Evolutionary conservation across 1,140 invertebrate genomes (phyloP).

Genomic region (Asbolus verrucosus): DNA sequence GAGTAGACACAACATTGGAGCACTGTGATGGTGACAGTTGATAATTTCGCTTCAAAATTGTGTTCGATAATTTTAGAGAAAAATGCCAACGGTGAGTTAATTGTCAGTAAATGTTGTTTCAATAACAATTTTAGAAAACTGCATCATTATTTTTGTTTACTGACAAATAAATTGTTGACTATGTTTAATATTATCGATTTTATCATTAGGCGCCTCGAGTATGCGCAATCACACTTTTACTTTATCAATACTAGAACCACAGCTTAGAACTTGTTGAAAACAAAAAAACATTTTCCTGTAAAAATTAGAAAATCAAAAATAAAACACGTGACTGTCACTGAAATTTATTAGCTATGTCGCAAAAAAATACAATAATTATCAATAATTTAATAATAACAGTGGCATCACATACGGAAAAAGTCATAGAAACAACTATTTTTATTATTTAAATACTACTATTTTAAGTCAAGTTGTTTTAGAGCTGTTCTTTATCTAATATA

Average conservation of each 20-base stretch:
- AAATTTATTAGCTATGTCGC: no score
- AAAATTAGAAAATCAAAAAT: no score
- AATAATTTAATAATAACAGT: no score
- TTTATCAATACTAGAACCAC: slow-evolving; percentile 32
- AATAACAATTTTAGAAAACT: no score
- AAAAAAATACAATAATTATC: no score
- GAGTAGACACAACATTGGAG: slow-evolving; percentile 25
- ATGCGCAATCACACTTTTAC: slow-evolving; percentile 10
- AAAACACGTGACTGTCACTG: no score
- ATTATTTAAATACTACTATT: no score
- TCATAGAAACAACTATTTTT: no score
- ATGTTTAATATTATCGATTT: slow-evolving; percentile 39
- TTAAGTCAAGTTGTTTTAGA: no score
- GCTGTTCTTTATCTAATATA: no score
- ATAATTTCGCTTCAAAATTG: slow-evolving; percentile 60
- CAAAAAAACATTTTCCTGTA: slow-evolving; percentile 13
- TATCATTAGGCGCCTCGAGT: not conserved
- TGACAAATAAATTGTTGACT: slow-evolving; percentile 26
- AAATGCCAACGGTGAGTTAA: slow-evolving; percentile 55
- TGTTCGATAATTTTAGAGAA: slow-evolving; percentile 53
- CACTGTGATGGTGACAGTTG: slow-evolving; percentile 55
- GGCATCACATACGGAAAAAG: no score
- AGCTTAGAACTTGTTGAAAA: not conserved
- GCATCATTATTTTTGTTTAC: slow-evolving; percentile 22
- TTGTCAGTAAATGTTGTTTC: not conserved